Conservation (phyloP, 2,797 vertebrate genomes). For the Microhierax caerulescens region DNA sequence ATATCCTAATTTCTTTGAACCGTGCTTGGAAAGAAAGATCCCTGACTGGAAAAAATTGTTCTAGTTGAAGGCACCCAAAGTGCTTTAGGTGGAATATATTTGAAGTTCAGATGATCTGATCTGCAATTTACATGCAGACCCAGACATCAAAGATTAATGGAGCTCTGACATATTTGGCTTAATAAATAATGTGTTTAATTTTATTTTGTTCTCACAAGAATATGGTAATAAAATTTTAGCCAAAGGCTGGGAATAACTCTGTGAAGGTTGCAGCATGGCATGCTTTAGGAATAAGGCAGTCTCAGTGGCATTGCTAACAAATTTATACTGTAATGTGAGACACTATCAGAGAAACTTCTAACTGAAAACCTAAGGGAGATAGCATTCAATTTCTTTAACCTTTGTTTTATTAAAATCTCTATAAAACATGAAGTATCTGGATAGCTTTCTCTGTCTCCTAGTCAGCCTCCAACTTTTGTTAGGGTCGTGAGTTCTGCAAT, state of each 20-base stretch:
- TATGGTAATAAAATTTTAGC: background rate
- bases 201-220: conserved; percentile 20
- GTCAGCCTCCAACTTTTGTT: background rate
- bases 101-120: background rate
- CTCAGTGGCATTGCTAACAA: background rate
- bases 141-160: background rate
- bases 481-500: background rate
- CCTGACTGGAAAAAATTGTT: background rate
- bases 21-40: background rate
- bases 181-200: conserved; percentile 20
- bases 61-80: background rate
- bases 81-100: background rate
- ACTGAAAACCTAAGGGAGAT: background rate
- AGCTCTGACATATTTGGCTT: background rate
- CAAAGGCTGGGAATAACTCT: background rate
- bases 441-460: background rate
- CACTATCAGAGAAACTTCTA: background rate
- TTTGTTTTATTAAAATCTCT: background rate
- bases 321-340: background rate
- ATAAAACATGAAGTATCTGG: background rate
- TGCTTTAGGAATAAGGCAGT: background rate
- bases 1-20: background rate
- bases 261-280: background rate
- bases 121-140: background rate
- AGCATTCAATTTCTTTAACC: background rate